Conservation (phyloP, 2,113 vertebrate genomes). For the Oostethus manadensis region DNA sequence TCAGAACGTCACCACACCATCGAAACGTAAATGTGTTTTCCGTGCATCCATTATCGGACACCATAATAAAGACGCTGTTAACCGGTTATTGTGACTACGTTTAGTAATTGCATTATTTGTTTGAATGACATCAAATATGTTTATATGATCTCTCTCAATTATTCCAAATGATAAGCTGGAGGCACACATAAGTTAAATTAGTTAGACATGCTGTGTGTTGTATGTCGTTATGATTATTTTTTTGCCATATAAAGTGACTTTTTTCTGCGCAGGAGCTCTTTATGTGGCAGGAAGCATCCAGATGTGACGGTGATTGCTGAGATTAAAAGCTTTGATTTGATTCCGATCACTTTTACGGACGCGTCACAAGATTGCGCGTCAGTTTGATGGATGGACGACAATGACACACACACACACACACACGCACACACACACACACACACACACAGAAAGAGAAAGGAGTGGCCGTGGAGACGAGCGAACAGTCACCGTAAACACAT, state of each 20-base stretch:
- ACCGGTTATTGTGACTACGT: background rate
- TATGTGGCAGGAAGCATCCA: slow-evolving; percentile 47
- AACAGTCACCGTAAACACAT: slow-evolving; percentile 63
- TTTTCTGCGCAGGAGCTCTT: slow-evolving; percentile 38
- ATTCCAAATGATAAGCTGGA: too few relatives aligned
- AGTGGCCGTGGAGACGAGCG: slow-evolving; percentile 42
- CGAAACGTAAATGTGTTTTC: background rate
- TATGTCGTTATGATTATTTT: background rate
- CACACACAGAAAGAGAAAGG: slow-evolving; percentile 26
- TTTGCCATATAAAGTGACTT: background rate
- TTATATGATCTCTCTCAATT: too few relatives aligned
- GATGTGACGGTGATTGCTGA: slow-evolving; percentile 65
- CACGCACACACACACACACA: too few relatives aligned
- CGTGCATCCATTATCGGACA: slow-evolving; percentile 24
- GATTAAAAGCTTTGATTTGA: slow-evolving; percentile 70
- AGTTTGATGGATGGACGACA: slow-evolving; percentile 54
- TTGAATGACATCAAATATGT: too few relatives aligned
- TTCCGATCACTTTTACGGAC: slow-evolving; percentile 65
- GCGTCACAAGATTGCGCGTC: slow-evolving; percentile 58
- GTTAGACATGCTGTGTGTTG: too few relatives aligned
- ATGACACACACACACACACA: background rate
- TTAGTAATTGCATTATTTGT: background rate
- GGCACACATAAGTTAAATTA: too few relatives aligned
- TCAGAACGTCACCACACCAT: background rate
- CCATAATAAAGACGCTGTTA: background rate